phyloP scores from a whole-genome alignment of 2,797 vertebrate genomes.

The Enoplosus armatus region DNA sequence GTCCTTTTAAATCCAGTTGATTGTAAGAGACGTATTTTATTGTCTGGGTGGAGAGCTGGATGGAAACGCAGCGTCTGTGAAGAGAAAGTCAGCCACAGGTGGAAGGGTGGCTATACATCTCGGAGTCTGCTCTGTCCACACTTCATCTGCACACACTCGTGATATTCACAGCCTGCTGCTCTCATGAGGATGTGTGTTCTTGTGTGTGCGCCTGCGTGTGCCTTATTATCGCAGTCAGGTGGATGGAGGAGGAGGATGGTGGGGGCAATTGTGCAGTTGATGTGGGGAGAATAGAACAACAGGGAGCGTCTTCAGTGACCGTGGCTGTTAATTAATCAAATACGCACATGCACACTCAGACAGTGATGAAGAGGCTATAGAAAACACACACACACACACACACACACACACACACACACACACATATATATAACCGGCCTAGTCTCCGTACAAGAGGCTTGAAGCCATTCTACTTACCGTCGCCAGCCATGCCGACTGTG shows the following conservation, averaged over 20 bases:
- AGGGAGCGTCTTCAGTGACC: conserved; percentile 60
- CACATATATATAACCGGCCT: not conserved
- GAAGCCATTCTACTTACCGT: conserved; percentile 64
- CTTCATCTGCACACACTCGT: conserved; percentile 36
- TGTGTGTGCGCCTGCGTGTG: conserved; percentile 13
- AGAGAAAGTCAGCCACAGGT: conserved; percentile 55
- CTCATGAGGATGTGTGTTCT: conserved; percentile 1
- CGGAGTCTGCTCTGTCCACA: conserved; percentile 26
- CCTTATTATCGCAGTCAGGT: conserved; percentile 69
- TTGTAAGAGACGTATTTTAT: not conserved
- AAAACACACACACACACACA: conserved; percentile 28
- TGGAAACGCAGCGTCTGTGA: not conserved
- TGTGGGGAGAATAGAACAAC: conserved; percentile 69
- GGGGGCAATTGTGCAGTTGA: conserved; percentile 59
- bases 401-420: conserved; percentile 22
- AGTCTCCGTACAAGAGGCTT: conserved; percentile 62
- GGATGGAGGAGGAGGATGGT: conserved; percentile 39
- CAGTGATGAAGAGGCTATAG: conserved; percentile 51
- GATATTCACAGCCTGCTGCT: conserved; percentile 45
- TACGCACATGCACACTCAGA: conserved; percentile 45
- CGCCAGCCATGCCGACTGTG: conserved; percentile 69
- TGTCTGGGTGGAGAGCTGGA: not conserved
- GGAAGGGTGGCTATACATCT: conserved; percentile 27
- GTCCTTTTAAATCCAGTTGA: conserved; percentile 4
- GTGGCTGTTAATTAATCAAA: conserved; percentile 77